Evolutionary conservation across 53 echinoderm and acorn worm genomes (phyloP).

Genomic region (Henricia sp.): DNA sequence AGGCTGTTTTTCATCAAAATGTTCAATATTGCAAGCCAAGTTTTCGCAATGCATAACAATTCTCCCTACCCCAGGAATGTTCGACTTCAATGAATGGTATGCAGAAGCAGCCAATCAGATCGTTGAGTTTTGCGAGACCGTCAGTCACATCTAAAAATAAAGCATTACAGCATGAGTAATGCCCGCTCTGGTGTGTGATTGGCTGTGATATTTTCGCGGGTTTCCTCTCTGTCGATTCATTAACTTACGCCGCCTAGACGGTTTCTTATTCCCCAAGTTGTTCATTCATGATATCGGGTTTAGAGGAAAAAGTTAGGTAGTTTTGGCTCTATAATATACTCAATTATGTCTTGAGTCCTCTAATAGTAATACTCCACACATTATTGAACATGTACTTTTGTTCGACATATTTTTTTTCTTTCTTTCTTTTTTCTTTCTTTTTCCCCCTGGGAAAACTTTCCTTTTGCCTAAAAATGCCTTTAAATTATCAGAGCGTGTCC

Average conservation of each 20-base stretch:
- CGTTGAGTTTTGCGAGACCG: constrained; percentile 13
- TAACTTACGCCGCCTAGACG: constrained; percentile 25
- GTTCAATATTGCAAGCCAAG: too few relatives aligned
- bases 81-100: constrained; percentile 94
- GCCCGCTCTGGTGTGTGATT: constrained; percentile 23
- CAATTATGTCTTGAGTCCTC: too few relatives aligned
- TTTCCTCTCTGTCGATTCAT: constrained; percentile 68
- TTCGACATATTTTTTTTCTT: too few relatives aligned
- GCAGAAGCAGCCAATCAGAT: constrained; percentile 70
- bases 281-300: constrained; percentile 43
- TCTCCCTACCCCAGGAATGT: constrained; percentile 50
- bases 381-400: too few relatives aligned
- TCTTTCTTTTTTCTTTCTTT: background rate
- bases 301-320: background rate
- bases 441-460: background rate
- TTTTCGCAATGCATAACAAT: too few relatives aligned
- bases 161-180: constrained; percentile 64
- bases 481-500: constrained; percentile 20
- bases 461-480: constrained; percentile 37
- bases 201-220: constrained; percentile 65
- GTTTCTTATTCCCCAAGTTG: constrained; percentile 50
- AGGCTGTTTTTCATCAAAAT: too few relatives aligned
- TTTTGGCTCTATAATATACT: background rate
- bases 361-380: too few relatives aligned
- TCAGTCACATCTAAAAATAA: constrained; percentile 82